These are phyloP conservation scores for Albula glossodonta DNA, from an alignment of 2,113 vertebrate genomes.

Conservation along the genomic window DNA sequence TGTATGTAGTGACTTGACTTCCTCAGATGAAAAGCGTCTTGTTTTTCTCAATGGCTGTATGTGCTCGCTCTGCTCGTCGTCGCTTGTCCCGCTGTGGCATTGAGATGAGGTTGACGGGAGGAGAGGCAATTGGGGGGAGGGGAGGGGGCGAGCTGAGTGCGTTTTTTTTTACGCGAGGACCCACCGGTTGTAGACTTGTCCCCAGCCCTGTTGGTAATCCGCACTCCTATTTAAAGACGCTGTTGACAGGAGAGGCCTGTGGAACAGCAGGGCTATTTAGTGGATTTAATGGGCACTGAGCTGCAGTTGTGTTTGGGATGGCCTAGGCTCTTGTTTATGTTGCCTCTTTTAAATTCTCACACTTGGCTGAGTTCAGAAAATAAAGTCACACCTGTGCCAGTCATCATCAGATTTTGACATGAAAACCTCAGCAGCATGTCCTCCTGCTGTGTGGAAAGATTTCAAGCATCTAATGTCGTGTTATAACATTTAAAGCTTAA, in stretches of 20 bases:
- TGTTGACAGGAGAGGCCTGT: slow-evolving; percentile 21
- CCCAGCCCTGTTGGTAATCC: neutral
- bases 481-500: neutral
- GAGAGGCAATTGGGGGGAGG: neutral
- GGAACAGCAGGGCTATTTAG: neutral
- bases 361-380: neutral
- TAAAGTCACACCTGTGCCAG: neutral
- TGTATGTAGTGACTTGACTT: slow-evolving; percentile 17
- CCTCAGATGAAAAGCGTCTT: slow-evolving; percentile 5
- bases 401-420: neutral
- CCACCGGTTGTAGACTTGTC: neutral
- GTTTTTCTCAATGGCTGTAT: slow-evolving; percentile 29
- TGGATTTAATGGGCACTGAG: neutral
- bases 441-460: neutral
- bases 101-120: neutral
- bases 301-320: neutral
- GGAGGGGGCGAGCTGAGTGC: too few species aligned
- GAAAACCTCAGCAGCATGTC: neutral
- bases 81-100: neutral
- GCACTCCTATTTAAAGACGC: slow-evolving; percentile 17
- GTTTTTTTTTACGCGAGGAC: neutral
- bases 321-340: neutral
- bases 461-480: neutral
- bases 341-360: neutral
- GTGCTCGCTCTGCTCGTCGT: neutral